A percentile compares a stretch with the other conserved stretches of the same genome.
These are phyloP conservation scores for Lasioglossum malachurum DNA, from an alignment of 2,888 invertebrate species.

Conservation along the genomic window DNA sequence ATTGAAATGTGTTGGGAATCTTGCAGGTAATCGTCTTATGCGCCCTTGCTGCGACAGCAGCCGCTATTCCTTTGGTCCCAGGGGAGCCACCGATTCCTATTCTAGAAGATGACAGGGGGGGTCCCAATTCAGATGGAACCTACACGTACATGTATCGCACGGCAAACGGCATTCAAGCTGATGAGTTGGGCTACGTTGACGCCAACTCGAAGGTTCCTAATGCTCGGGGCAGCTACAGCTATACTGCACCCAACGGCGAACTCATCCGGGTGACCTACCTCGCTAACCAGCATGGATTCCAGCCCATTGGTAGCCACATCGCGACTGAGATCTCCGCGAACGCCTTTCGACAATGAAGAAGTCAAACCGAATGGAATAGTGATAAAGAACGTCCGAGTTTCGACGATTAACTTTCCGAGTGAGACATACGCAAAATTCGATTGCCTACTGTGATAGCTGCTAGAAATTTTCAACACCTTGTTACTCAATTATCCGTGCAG, in stretches of 20 bases:
- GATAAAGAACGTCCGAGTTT: not conserved
- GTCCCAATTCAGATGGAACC: constrained; percentile 82
- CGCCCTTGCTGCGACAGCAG: constrained; percentile 68
- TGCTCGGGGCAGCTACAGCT: constrained; percentile 85
- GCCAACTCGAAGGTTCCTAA: too few species aligned
- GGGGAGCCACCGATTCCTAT: constrained; percentile 75
- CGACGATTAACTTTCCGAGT: not conserved
- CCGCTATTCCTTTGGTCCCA: constrained; percentile 68
- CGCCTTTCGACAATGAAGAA: constrained; percentile 59
- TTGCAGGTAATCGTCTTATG: constrained; percentile 60
- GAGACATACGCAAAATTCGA: not conserved
- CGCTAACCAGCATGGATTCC: constrained; percentile 90
- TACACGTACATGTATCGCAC: constrained; percentile 84
- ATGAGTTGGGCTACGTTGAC: constrained; percentile 81
- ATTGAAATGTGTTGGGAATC: not conserved
- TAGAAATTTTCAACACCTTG: not conserved
- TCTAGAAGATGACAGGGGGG: constrained; percentile 78
- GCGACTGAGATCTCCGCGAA: constrained; percentile 84
- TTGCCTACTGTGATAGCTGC: not conserved
- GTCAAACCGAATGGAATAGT: not conserved
- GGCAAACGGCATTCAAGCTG: constrained; percentile 85
- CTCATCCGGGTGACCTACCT: constrained; percentile 87
- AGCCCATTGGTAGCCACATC: constrained; percentile 86
- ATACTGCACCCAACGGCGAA: constrained; percentile 88
- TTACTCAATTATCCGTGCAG: not conserved